Evolutionary conservation across 2,888 invertebrate species (phyloP).

Genomic region (Pyrgus malvae): DNA sequence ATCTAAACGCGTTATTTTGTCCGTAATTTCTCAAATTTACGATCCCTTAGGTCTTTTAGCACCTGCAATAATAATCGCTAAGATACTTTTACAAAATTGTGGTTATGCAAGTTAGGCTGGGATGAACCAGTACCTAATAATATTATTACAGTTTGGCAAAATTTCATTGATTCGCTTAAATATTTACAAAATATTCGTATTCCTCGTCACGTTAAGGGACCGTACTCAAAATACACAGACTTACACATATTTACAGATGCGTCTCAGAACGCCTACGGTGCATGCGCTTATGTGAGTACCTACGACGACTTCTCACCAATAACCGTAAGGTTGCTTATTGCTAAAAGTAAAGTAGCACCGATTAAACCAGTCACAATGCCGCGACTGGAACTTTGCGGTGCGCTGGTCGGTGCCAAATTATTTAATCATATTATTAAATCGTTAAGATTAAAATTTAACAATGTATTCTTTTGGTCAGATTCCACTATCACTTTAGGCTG

Average conservation of each 20-base stretch:
- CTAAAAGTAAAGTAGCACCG: constrained; percentile 1
- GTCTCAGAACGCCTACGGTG: constrained; percentile 25
- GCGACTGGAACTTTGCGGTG: background rate
- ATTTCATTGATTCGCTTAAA: constrained; percentile 5
- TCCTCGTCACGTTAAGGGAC: constrained; percentile 13
- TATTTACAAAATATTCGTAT: constrained; percentile 10
- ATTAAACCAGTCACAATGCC: background rate
- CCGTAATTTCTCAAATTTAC: background rate
- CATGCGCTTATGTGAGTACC: constrained; percentile 23
- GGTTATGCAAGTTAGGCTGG: background rate
- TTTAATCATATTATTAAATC: background rate
- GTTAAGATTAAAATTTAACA: background rate
- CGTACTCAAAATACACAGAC: background rate
- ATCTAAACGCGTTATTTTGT: background rate
- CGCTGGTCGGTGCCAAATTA: constrained; percentile 1
- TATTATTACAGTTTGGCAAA: constrained; percentile 5
- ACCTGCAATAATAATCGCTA: background rate
- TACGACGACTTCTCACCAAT: background rate
- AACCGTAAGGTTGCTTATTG: background rate
- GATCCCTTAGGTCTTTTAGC: background rate
- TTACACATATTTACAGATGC: constrained; percentile 4
- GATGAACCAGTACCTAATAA: background rate
- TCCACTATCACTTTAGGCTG: background rate
- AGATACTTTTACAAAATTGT: background rate
- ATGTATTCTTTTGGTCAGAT: background rate